phyloP scores from a whole-genome alignment of 2,888 invertebrate genomes.

The Thecocarcelia acutangulata region DNA sequence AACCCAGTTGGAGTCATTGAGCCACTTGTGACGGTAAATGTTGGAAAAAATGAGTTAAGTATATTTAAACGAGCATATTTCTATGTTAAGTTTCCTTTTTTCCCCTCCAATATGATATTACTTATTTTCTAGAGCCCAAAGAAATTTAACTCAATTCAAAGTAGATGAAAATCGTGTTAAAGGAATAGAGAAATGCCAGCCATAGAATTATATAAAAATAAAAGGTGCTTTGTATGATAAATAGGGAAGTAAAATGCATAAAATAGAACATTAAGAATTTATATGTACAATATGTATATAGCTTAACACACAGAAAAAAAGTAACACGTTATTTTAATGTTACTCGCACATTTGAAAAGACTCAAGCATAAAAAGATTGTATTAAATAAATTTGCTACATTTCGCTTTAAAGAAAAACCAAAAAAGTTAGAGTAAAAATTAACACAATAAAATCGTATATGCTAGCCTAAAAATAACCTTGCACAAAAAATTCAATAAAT shows the following conservation, averaged over 20 bases:
- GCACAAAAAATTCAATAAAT: too few species aligned
- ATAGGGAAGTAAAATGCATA: conserved; percentile 41
- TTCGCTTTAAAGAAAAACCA: too few species aligned
- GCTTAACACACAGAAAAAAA: too few species aligned
- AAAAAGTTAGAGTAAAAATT: too few species aligned
- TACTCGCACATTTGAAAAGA: too few species aligned
- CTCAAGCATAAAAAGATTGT: too few species aligned
- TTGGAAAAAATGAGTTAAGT: conserved; percentile 42
- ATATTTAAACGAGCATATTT: conserved; percentile 58
- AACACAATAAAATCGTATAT: too few species aligned
- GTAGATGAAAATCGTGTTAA: conserved; percentile 27
- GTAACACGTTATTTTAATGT: too few species aligned
- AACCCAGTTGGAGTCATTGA: conserved; percentile 18
- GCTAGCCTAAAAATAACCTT: too few species aligned
- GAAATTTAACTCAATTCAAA: conserved; percentile 15
- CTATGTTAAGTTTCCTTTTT: background rate
- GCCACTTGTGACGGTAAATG: conserved; percentile 4
- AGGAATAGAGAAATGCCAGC: conserved; percentile 13
- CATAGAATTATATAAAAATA: conserved; percentile 9
- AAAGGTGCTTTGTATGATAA: conserved; percentile 56
- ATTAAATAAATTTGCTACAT: too few species aligned
- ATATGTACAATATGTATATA: too few species aligned
- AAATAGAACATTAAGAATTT: conserved; percentile 13
- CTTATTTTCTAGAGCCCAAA: conserved; percentile 29
- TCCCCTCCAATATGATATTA: conserved; percentile 43